Evolutionary conservation across 2,797 vertebrate species (phyloP), one percentile per base, ranked within the genome.

Genomic region (Spinus olivaceus): DNA sequence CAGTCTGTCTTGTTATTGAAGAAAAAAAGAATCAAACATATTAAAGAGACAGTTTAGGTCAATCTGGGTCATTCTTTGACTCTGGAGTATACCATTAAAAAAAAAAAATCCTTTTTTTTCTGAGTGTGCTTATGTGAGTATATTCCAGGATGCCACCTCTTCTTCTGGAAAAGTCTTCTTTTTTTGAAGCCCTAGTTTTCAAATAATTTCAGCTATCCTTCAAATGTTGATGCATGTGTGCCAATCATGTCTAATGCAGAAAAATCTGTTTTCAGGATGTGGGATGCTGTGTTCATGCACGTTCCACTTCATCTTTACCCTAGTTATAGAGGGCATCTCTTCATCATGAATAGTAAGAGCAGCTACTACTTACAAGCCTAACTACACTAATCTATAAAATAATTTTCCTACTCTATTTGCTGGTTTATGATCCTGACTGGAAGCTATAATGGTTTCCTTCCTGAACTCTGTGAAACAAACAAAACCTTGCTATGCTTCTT

Each of bases 51-150:
- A 37, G 10, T 30, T 73, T 15, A 83, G 69, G 49, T 83, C 60
- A 77, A 7, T 63, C 44, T 73, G 30, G 27, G 51, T 73, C 35
- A 50, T 73, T 73, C 50, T 78, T 81, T 78, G 33, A 51, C 46
- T 59, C 56, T 57, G 33, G 20, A 74, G 7, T 32, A 47, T 12
- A 67, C 3, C 13, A 78, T 22, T 5, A 33, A 33, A 33, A n/a
- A n/a, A n/a, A 54, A 54, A 33, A 20, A 27, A 10, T 5, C 0
- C 4, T 0, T 1, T 16, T 3, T 21, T 64, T 63, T 30, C 6
- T 28, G 1, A 12, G 20, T 41, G 23, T 41, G 10, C 28, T 50
- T 50, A 18, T 28, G 10, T 20, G 8, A 0, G 1, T 39, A 14
- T 49, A 41, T 63, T 90, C 20, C 41, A 78, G 46, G 15, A 46